These are phyloP conservation scores for Galendromus occidentalis DNA, from an alignment of 1,140 invertebrate species.

Conservation along the genomic window DNA sequence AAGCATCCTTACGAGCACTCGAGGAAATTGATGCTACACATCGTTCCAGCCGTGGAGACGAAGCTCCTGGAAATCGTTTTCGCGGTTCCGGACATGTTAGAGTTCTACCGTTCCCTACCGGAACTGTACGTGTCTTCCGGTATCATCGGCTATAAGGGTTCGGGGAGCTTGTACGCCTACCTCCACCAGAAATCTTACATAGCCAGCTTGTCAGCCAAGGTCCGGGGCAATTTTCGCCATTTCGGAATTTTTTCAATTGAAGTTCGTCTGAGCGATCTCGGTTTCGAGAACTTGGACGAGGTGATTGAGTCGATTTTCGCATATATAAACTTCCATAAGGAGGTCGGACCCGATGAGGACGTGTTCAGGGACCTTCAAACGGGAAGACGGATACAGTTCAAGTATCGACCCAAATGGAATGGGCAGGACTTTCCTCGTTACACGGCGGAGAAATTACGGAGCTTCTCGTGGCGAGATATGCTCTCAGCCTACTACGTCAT, in stretches of 20 bases:
- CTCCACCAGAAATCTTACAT: neutral
- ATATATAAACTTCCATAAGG: neutral
- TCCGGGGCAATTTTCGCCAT: neutral
- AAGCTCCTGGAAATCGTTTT: neutral
- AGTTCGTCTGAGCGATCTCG: neutral
- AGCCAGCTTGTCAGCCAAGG: neutral
- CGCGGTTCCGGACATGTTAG: neutral
- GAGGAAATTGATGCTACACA: neutral
- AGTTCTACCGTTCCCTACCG: neutral
- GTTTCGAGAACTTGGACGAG: neutral
- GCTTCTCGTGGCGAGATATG: neutral
- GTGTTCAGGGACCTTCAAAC: neutral
- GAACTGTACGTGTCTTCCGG: neutral
- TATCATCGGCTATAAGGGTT: neutral
- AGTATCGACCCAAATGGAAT: neutral
- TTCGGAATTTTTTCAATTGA: neutral
- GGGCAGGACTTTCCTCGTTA: neutral
- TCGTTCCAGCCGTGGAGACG: neutral
- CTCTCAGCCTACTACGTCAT: neutral
- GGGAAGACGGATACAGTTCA: neutral
- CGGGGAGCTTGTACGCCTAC: neutral
- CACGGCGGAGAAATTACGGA: neutral
- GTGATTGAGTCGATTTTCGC: neutral
- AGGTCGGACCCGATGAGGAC: neutral
- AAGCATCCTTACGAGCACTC: slow-evolving; percentile 49